A percentile compares a stretch with the other conserved stretches of the same genome.
phyloP scores from a whole-genome alignment of 1,140 invertebrate species.

The Orius insidiosus region DNA sequence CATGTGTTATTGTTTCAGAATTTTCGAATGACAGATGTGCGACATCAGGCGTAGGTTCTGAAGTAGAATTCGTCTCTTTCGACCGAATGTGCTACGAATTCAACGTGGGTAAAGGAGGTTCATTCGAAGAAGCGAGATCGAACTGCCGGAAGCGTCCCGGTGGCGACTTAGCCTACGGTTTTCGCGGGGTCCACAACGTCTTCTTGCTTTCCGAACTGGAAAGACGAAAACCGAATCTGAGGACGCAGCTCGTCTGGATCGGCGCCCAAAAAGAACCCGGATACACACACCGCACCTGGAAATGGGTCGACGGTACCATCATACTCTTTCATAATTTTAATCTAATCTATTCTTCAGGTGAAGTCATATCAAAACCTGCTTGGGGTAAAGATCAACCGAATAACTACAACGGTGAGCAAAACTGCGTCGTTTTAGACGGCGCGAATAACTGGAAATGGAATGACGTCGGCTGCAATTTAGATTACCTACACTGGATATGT shows the following conservation, averaged over 20 bases:
- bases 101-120: slow-evolving; percentile 56
- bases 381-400: slow-evolving; percentile 91
- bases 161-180: slow-evolving; percentile 65
- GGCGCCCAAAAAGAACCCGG: slow-evolving; percentile 75
- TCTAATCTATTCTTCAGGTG: slow-evolving; percentile 36
- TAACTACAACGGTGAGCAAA: slow-evolving; percentile 89
- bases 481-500: slow-evolving; percentile 84
- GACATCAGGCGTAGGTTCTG: slow-evolving; percentile 43
- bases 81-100: slow-evolving; percentile 80
- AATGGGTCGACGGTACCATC: slow-evolving; percentile 72
- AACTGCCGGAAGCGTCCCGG: slow-evolving; percentile 47
- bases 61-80: slow-evolving; percentile 59
- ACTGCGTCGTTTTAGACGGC: slow-evolving; percentile 80
- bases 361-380: slow-evolving; percentile 53
- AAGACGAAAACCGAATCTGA: slow-evolving; percentile 52
- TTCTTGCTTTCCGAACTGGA: slow-evolving; percentile 68
- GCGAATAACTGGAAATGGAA: slow-evolving; percentile 83
- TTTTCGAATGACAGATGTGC: slow-evolving; percentile 66
- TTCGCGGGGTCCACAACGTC: slow-evolving; percentile 29
- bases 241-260: slow-evolving; percentile 78
- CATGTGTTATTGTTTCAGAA: too few relatives aligned
- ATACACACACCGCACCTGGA: slow-evolving; percentile 65
- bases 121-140: slow-evolving; percentile 56
- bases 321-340: background rate
- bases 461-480: slow-evolving; percentile 82